Evolutionary conservation across 2,797 vertebrate species (phyloP).

Genomic region (Squalus acanthias): DNA sequence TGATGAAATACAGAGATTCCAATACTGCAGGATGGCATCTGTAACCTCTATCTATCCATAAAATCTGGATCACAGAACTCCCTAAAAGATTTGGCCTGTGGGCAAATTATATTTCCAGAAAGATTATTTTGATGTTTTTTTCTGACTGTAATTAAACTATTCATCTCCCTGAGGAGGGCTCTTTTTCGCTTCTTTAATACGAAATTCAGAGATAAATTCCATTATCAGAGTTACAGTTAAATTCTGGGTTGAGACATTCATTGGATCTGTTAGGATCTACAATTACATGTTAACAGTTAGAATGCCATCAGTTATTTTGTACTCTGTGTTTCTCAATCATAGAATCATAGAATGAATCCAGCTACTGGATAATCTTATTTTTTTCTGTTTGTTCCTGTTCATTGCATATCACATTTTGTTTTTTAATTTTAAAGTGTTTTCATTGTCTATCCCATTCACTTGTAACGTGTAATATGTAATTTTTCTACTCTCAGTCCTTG

Average conservation of each 20-base stretch:
- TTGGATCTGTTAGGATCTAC: no score
- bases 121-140: not conserved
- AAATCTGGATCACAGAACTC: no score
- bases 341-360: no score
- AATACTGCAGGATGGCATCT: no score
- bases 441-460: not conserved
- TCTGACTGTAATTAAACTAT: not conserved
- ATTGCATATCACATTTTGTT: not conserved
- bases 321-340: not conserved
- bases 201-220: no score
- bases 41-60: no score
- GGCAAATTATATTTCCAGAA: not conserved
- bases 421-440: not conserved
- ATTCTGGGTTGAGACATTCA: not conserved
- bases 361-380: not conserved
- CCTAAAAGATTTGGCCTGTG: no score
- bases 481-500: not conserved
- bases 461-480: not conserved
- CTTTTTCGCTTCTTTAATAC: not conserved
- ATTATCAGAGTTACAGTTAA: not conserved
- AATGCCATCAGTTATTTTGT: not conserved
- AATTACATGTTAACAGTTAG: not conserved
- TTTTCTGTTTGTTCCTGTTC: not conserved
- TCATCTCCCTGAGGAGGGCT: not conserved
- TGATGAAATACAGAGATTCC: no score